phyloP scores from a whole-genome alignment of 2,113 vertebrate genomes.

The Bombycilla garrulus region DNA sequence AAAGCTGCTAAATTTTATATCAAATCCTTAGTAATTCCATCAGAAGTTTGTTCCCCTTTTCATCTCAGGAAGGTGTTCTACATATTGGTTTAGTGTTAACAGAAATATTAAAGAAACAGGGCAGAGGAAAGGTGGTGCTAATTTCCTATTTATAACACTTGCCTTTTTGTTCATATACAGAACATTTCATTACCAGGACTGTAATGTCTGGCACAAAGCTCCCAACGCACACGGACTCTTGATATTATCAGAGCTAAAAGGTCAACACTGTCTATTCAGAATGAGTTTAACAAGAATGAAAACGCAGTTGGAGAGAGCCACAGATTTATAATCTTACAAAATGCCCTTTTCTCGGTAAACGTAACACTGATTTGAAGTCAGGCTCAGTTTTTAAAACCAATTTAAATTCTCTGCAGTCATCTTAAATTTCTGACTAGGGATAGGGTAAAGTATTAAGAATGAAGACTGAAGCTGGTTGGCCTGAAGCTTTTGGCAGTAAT shows the following conservation, averaged over 20 bases:
- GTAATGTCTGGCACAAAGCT: not conserved
- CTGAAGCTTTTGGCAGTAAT: slow-evolving; percentile 19
- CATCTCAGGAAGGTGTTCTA: slow-evolving; percentile 1
- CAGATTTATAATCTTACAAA: not conserved
- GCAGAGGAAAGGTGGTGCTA: slow-evolving; percentile 7
- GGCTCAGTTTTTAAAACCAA: slow-evolving; percentile 1
- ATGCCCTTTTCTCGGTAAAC: not conserved
- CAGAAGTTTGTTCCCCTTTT: not conserved
- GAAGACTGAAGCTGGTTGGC: not conserved
- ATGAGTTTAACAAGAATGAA: not conserved
- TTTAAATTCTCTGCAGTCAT: slow-evolving; percentile 44
- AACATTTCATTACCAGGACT: not conserved
- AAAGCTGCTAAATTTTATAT: not conserved
- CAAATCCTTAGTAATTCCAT: not conserved
- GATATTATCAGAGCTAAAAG: not conserved
- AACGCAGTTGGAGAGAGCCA: not conserved
- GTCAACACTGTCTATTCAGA: not conserved
- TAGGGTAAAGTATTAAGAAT: not conserved
- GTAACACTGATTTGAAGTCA: not conserved
- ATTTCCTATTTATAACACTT: slow-evolving; percentile 12
- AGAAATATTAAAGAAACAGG: slow-evolving; percentile 17
- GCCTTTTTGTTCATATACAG: slow-evolving; percentile 6
- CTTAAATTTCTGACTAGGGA: slow-evolving; percentile 40
- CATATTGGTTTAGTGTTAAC: slow-evolving; percentile 13
- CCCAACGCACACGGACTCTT: accelerated